Conservation (phyloP, 2,888 invertebrate species). For the Chaetoderma sp. region DNA sequence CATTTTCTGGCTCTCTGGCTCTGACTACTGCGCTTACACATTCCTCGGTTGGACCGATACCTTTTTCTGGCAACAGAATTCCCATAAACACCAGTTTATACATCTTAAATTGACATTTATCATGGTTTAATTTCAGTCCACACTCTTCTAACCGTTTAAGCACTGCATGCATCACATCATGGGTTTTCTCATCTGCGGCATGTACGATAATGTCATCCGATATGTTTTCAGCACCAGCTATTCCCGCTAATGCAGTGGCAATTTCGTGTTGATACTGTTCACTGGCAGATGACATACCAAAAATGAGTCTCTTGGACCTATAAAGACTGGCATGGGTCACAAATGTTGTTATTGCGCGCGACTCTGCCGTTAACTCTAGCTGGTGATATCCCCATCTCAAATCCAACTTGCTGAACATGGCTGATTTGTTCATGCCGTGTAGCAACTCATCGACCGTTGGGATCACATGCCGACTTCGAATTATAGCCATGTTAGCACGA, state of each 20-base stretch:
- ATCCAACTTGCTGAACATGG: conserved; percentile 43
- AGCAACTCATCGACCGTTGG: conserved; percentile 39
- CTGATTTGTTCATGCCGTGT: conserved; percentile 24
- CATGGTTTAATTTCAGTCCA: not conserved
- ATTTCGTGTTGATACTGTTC: conserved; percentile 41
- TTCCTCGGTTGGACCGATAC: conserved; percentile 5
- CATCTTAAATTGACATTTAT: conserved; percentile 5
- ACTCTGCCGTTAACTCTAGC: conserved; percentile 37
- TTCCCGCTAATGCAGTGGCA: conserved; percentile 17
- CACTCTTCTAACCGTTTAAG: not conserved
- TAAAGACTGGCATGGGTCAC: conserved; percentile 38
- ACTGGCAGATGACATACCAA: conserved; percentile 38
- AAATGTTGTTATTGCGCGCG: conserved; percentile 45
- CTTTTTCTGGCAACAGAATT: no score
- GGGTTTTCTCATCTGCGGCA: not conserved
- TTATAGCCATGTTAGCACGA: no score
- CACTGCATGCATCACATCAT: not conserved
- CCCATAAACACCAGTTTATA: conserved; percentile 12
- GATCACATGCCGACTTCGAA: no score
- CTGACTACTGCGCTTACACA: conserved; percentile 9
- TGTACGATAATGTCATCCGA: no score
- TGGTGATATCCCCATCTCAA: conserved; percentile 44
- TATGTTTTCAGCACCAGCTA: conserved; percentile 30
- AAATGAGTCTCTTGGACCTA: conserved; percentile 39
- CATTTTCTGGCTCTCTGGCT: conserved; percentile 5